Evolutionary conservation across 2,797 vertebrate genomes (phyloP), one percentile per base, ranked within the genome.

Genomic region (Urophycis tenuis): DNA sequence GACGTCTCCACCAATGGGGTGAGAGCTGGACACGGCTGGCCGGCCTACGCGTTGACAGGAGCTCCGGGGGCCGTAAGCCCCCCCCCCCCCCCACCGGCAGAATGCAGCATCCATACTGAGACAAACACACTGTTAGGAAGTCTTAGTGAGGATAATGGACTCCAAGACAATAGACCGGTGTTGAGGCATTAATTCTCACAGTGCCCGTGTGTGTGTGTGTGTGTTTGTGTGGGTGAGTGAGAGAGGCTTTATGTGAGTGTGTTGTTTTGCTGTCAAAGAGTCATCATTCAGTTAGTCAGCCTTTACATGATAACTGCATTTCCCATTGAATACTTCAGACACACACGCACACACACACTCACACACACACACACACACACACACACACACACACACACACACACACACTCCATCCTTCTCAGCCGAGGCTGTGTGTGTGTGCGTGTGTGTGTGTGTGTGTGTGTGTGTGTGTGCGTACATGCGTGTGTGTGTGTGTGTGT

Each of bases 1-100:
- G 30, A 36, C 31, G 39, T 12, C 73, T 71, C 53, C 1, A 77
- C 75, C 79, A 87, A 81, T 79, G 3, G 49, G 78, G 69, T 0
- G 3, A 73, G 10, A n/a, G 71, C 15, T 64, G 25, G 3, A 67
- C 11, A 30, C 25, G 6, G 3, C 33, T 30, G 36, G 25, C 33
- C 6, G 64, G 64, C 6, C n/a, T 11, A 10, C n/a, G 25, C 25
- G 64, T 25, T 71, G 60, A 45, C 79, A 31, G 71, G 30, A 22
- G 32, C 12, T 72, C 9, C 15, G 17, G 0, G 71, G 33, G 33
- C 31, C 3, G 29, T 15, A 19, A 32, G 45, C 53, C n/a, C 53
- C 45, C 5, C 5, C 2, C 39, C 39, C 39, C 30, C 53, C 53
- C n/a, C n/a, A n/a, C n/a, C 5, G 64, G n/a, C 64, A 30, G 64